A percentile compares a stretch with the other conserved stretches of the same genome.
These are phyloP conservation scores for Cossypha caffra DNA, from an alignment of 2,797 vertebrate species.

Conservation along the genomic window DNA sequence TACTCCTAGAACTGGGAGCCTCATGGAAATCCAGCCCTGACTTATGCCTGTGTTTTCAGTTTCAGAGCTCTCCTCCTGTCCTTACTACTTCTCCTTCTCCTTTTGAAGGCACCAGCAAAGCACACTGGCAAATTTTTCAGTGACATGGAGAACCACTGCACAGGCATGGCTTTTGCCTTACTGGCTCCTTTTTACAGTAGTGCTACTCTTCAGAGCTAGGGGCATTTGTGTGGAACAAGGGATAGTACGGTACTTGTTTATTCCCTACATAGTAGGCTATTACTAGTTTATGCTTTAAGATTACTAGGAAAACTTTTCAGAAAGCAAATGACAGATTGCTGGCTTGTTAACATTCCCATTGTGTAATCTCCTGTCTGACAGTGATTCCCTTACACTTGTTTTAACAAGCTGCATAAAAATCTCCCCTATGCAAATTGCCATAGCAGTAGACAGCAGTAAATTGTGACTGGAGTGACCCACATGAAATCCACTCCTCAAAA, in stretches of 20 bases:
- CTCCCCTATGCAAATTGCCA: not conserved
- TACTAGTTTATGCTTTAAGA: not conserved
- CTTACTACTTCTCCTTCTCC: not conserved
- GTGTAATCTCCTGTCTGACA: not conserved
- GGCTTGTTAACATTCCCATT: slow-evolving; percentile 7
- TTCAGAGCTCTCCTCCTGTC: not conserved
- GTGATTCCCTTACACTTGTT: not conserved
- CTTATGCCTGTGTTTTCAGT: rapidly evolving
- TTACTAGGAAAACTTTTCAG: not conserved
- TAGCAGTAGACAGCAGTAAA: not conserved
- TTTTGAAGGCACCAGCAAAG: not conserved
- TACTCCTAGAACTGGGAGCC: not conserved
- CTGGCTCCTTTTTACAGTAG: not conserved
- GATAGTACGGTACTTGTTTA: rapidly evolving
- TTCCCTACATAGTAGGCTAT: not conserved
- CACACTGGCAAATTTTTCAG: not conserved
- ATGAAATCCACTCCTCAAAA: not conserved
- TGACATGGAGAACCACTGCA: not conserved
- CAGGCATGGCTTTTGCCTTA: not conserved
- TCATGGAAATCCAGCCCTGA: not conserved
- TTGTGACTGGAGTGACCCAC: not conserved
- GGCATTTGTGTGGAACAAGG: not conserved
- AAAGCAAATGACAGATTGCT: not conserved
- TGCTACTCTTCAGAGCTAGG: not conserved
- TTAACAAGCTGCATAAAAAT: slow-evolving; percentile 21